These are phyloP conservation scores for Nycticebus coucang DNA, from an alignment of 2,113 vertebrate genomes.

Conservation along the genomic window DNA sequence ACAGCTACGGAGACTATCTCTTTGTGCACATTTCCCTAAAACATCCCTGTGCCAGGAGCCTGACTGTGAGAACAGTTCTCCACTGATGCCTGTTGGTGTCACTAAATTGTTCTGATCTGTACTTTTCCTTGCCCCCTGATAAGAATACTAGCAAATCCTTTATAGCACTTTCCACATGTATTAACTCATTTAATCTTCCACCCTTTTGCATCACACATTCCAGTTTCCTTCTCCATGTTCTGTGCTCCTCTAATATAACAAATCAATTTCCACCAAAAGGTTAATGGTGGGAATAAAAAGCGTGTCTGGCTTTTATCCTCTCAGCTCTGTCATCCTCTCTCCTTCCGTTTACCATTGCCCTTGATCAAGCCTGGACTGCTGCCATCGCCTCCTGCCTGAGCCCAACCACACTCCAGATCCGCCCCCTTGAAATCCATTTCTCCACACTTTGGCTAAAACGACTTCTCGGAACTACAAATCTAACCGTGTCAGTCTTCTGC, in stretches of 20 bases:
- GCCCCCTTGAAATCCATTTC: background rate
- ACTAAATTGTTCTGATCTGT: background rate
- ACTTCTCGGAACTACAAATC: background rate
- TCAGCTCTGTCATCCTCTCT: background rate
- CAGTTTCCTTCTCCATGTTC: background rate
- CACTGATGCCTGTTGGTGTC: background rate
- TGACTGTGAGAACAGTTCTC: background rate
- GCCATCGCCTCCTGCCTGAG: background rate
- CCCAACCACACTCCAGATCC: background rate
- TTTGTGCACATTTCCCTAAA: background rate
- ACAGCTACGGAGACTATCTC: background rate
- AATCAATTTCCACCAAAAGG: background rate
- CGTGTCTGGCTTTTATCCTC: background rate
- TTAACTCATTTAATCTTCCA: background rate
- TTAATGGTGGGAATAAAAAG: background rate
- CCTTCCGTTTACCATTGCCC: background rate
- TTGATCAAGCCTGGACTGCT: background rate
- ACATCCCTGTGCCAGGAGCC: background rate
- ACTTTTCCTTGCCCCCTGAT: background rate
- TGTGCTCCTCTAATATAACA: background rate
- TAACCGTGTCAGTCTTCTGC: background rate
- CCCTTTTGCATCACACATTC: background rate
- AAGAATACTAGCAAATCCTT: background rate
- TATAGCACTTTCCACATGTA: background rate
- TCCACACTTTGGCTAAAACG: background rate